Evolutionary conservation across 53 echinoderm and acorn worm genomes (phyloP).

Genomic region (Temnopleurus reevesii): DNA sequence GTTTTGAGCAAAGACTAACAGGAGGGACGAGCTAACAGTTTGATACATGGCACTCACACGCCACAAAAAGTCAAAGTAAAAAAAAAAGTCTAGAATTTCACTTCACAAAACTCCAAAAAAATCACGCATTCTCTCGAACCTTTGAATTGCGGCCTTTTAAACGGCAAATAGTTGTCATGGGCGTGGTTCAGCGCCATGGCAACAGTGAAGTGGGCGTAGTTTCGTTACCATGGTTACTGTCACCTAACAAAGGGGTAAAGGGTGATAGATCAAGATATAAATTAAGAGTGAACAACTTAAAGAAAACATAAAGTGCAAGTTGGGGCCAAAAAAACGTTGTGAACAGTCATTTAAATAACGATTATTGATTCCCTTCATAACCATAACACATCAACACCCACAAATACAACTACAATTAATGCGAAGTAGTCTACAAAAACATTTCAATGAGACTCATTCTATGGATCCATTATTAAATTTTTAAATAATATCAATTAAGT

Average conservation of each 20-base stretch:
- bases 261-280: conserved; percentile 51
- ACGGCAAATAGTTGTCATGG: conserved; percentile 51
- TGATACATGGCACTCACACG: conserved; percentile 54
- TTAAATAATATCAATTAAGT: no score
- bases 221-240: conserved; percentile 51
- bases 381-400: neutral
- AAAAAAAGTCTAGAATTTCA: conserved; percentile 51
- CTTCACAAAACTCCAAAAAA: conserved; percentile 54
- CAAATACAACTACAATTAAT: neutral
- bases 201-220: conserved; percentile 51
- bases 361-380: neutral
- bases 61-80: conserved; percentile 55
- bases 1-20: conserved; percentile 34
- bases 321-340: neutral
- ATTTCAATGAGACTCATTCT: no score
- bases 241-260: conserved; percentile 51
- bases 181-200: conserved; percentile 54
- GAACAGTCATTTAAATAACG: neutral
- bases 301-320: conserved; percentile 40
- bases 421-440: no score
- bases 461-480: no score
- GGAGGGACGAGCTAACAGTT: conserved; percentile 52
- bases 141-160: conserved; percentile 45
- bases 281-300: conserved; percentile 26
- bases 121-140: conserved; percentile 57